Percentiles rank a stretch among this genome's conserved stretches.
Evolutionary conservation across 2,797 vertebrate genomes (phyloP).

Genomic region (Coracias cyanogaster): DNA sequence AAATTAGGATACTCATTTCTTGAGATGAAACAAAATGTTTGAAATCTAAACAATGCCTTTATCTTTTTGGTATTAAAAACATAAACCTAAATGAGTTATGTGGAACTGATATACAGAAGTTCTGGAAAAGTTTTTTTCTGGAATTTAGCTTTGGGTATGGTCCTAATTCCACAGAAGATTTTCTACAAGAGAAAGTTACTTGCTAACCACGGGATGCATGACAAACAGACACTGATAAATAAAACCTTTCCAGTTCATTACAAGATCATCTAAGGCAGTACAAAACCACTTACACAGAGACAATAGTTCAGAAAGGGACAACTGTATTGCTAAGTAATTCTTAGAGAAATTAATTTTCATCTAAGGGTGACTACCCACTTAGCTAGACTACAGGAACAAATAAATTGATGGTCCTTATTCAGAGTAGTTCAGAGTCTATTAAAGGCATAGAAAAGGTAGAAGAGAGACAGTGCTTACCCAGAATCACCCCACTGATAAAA

Average conservation of each 20-base stretch:
- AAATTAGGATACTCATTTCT: not conserved
- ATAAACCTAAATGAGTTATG: not conserved
- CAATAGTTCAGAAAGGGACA: conserved; percentile 2
- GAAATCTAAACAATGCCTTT: not conserved
- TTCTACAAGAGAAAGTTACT: not conserved
- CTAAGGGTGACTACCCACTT: not conserved
- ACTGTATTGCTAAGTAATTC: not conserved
- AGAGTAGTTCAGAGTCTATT: not conserved
- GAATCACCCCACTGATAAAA: not conserved
- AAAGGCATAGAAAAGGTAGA: not conserved
- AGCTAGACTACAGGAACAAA: not conserved
- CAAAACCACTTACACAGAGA: not conserved
- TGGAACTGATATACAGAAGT: not conserved
- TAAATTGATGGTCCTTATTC: not conserved
- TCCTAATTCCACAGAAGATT: not conserved
- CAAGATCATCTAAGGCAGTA: not conserved
- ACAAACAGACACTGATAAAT: not conserved
- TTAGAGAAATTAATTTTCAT: conserved; percentile 1
- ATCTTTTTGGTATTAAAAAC: not conserved
- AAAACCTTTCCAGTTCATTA: conserved; percentile 37
- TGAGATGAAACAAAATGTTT: not conserved
- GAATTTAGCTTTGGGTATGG: not conserved
- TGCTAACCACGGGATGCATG: not conserved
- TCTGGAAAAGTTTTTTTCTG: not conserved
- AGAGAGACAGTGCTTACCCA: not conserved